Base-by-base conservation (phyloP, 2,113 vertebrate species). In the Microcebus tavaratra region DNA sequence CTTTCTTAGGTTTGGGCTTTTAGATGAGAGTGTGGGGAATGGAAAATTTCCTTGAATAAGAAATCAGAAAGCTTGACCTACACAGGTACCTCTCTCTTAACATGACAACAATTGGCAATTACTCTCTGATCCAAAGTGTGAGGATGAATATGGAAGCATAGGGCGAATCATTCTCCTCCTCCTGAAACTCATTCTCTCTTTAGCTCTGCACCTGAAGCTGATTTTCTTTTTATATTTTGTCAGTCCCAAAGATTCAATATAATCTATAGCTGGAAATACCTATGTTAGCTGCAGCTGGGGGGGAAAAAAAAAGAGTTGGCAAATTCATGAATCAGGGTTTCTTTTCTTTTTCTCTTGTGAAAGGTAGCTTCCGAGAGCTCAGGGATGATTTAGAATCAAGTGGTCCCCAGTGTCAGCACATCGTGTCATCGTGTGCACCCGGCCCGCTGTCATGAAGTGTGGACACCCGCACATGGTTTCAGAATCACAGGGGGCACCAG, bases 11-110 rank as follows among this genome's bases (percentile, higher is more conserved):
- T 72, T 75, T 93, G 95, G 80, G 82, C 80, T 92, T 88, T 88
- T 78, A 72, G 42, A 70, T 50, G 92, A 84, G 48, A 83, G 84
- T 92, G 87, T 85, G 87, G 82, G 87, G 65, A 95, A 90, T 79
- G 94, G 89, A 78, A 95, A 93, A 86, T 97, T 86, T 90, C 85
- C 48, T 55, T 97, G 95, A 97, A 98, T 97, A 90, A 96, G 93
- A 96, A 97, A 97, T 98, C 96, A 97, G 92, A 82, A 96, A 85
- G 85, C 36, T 93, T 95, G 93, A 94, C 96, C 93, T 63, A 57
- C 53, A n/a, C 18, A 18, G 80, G 68, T 92, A 45, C 84, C 65
- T 97, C 25, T 73, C 90, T 94, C 76, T 86, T 92, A 88, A 94
- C 87, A 42, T n/a, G 80, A 92, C 75, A 87, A 96, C 91, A 85